A percentile compares a stretch with the other conserved stretches of the same genome.
Conservation (phyloP, 2,888 invertebrate species). For the Diploptera punctata region DNA sequence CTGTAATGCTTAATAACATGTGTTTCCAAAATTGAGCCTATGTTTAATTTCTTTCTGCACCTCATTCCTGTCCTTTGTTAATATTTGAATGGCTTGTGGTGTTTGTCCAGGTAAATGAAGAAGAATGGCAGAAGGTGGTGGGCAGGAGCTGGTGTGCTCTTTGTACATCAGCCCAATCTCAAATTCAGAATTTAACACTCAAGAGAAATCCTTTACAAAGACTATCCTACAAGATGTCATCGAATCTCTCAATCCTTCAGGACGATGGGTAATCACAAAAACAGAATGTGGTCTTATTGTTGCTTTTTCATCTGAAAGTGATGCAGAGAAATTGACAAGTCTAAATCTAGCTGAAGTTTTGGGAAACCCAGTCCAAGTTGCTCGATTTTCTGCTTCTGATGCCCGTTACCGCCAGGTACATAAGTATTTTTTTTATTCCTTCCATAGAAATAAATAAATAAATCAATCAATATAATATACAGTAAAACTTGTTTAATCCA, state of each 20-base stretch:
- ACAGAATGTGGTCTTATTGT: conserved; percentile 56
- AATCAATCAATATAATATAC: neutral
- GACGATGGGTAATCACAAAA: conserved; percentile 48
- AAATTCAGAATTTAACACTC: neutral
- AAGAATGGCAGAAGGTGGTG: conserved; percentile 36
- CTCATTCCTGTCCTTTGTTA: no score
- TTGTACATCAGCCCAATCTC: conserved; percentile 39
- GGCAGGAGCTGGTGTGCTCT: conserved; percentile 41
- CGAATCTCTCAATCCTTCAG: conserved; percentile 15
- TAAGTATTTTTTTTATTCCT: neutral
- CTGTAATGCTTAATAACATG: no score
- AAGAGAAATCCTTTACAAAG: neutral
- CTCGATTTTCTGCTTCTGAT: conserved; percentile 55
- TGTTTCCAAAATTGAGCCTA: no score
- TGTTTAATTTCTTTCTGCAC: no score
- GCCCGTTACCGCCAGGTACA: conserved; percentile 52
- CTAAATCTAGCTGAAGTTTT: conserved; percentile 55
- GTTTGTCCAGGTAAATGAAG: neutral
- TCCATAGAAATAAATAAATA: no score
- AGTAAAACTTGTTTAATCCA: no score
- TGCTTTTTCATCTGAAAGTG: conserved; percentile 53
- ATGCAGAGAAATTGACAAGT: conserved; percentile 54
- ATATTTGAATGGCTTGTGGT: no score
- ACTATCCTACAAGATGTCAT: neutral
- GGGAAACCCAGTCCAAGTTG: conserved; percentile 55